Evolutionary conservation across 2,888 invertebrate species (phyloP).

Genomic region (Tetragonisca angustula): DNA sequence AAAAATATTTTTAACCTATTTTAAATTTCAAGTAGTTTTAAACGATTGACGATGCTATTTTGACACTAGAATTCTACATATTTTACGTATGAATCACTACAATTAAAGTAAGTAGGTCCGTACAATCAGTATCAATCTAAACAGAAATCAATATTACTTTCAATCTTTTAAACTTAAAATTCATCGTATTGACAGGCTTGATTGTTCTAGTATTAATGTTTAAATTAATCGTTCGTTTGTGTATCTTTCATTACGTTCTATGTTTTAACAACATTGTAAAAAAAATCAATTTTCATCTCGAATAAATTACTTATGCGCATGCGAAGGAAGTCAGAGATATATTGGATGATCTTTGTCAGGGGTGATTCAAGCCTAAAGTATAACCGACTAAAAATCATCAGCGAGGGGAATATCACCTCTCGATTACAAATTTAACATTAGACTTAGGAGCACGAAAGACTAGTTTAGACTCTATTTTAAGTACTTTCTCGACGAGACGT

Average conservation of each 20-base stretch:
- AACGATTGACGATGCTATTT: background rate
- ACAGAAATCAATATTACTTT: no score
- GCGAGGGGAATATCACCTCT: slow-evolving; percentile 60
- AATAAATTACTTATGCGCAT: background rate
- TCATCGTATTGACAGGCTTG: no score
- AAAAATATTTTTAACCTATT: background rate
- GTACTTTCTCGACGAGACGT: slow-evolving; percentile 76
- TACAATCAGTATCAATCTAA: no score
- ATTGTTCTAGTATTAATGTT: background rate
- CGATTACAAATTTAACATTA: slow-evolving; percentile 73
- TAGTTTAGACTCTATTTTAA: slow-evolving; percentile 81
- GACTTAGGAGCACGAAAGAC: slow-evolving; percentile 74
- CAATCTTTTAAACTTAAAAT: no score
- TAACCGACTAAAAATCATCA: slow-evolving; percentile 67
- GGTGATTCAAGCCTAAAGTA: slow-evolving; percentile 34
- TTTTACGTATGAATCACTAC: no score
- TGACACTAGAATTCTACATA: no score
- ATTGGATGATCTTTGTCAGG: background rate
- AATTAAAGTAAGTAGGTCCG: no score
- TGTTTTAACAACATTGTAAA: background rate
- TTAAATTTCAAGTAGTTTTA: background rate
- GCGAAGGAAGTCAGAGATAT: background rate
- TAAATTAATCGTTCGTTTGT: no score
- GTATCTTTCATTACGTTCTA: background rate
- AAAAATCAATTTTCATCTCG: background rate